These are phyloP conservation scores for Speoplatyrhinus poulsoni DNA, from an alignment of 2,113 vertebrate species.

Conservation along the genomic window DNA sequence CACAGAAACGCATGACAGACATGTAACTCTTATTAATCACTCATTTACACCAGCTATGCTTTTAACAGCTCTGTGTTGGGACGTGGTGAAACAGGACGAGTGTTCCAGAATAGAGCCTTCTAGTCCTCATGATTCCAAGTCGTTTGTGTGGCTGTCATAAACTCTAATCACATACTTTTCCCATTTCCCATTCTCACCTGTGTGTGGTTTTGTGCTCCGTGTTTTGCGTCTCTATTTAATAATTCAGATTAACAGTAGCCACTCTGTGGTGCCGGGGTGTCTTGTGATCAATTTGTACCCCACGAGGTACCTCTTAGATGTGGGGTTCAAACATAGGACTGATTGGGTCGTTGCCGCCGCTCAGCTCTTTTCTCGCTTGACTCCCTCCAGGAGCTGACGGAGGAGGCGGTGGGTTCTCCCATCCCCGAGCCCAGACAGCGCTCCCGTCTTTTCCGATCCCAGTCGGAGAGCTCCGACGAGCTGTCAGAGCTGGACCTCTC, in stretches of 20 bases:
- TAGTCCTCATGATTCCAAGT: conserved; percentile 18
- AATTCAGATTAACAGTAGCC: conserved; percentile 50
- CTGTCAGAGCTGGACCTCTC: conserved; percentile 93
- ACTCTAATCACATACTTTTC: conserved; percentile 14
- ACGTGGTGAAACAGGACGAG: conserved; percentile 31
- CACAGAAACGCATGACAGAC: conserved; percentile 67
- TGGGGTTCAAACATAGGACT: background rate
- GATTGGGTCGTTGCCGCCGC: background rate
- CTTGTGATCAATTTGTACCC: conserved; percentile 7
- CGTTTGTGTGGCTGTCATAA: conserved; percentile 14
- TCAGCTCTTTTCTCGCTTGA: conserved; percentile 3
- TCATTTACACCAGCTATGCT: conserved; percentile 44
- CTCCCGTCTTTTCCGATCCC: conserved; percentile 89
- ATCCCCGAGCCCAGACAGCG: conserved; percentile 93
- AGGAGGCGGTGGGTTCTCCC: conserved; percentile 81
- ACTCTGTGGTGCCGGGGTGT: conserved; percentile 22
- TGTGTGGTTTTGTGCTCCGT: conserved; percentile 23
- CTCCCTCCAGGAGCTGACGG: conserved; percentile 76
- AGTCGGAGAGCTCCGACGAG: conserved; percentile 98
- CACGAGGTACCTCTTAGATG: background rate
- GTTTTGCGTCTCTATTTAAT: conserved; percentile 15
- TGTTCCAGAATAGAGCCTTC: conserved; percentile 36
- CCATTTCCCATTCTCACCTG: conserved; percentile 33
- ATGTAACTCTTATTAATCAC: conserved; percentile 60
- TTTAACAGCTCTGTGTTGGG: conserved; percentile 49